These are phyloP conservation scores for Ammodytes dubius DNA, from an alignment of 2,113 vertebrate genomes.

Conservation along the genomic window DNA sequence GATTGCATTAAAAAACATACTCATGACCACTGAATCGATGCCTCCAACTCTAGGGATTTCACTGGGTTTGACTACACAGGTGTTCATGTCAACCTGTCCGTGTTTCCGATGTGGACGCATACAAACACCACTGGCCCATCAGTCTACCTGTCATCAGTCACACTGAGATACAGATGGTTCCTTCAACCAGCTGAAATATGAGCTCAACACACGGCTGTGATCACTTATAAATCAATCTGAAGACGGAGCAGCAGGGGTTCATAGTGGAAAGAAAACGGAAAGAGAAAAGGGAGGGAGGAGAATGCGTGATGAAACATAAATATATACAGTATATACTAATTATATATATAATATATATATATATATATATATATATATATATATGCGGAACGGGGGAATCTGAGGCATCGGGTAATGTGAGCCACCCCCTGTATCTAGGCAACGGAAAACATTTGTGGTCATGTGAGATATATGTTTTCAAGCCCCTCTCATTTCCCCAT, in stretches of 20 bases:
- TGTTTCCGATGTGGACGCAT: constrained; percentile 1
- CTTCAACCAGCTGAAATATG: constrained; percentile 56
- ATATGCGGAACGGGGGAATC: too few relatives aligned
- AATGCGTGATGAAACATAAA: constrained; percentile 27
- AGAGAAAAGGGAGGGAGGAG: neutral
- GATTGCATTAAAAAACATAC: neutral
- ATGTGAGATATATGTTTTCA: too few relatives aligned
- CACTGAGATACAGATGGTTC: constrained; percentile 46
- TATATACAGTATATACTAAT: neutral
- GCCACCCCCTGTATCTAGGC: too few relatives aligned
- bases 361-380: too few relatives aligned
- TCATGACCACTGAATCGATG: too few relatives aligned
- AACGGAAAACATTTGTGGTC: too few relatives aligned
- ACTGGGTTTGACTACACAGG: neutral
- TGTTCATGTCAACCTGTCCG: neutral
- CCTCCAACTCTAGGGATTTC: too few relatives aligned
- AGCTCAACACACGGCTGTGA: constrained; percentile 32
- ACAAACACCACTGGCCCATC: constrained; percentile 24
- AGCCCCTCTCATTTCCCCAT: too few relatives aligned
- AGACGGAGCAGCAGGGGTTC: neutral
- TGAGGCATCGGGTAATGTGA: too few relatives aligned
- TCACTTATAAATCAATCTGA: constrained; percentile 64
- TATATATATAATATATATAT: too few relatives aligned
- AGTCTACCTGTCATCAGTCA: constrained; percentile 30
- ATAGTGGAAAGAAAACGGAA: constrained; percentile 1